phyloP scores from a whole-genome alignment of 2,113 vertebrate genomes.

The Poeciliopsis prolifica region DNA sequence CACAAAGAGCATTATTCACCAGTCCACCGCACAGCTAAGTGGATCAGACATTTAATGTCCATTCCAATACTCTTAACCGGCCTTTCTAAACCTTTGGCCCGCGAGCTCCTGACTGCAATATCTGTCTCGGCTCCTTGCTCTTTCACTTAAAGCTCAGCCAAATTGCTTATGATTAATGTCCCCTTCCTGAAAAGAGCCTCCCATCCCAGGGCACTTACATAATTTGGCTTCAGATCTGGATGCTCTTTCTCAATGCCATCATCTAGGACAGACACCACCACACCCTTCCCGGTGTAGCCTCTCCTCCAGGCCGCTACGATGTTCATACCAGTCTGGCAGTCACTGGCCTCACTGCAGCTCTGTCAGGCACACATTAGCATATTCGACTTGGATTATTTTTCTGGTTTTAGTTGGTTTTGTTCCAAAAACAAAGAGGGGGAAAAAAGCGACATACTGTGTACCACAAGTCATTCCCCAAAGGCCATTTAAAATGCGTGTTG shows the following conservation, averaged over 20 bases:
- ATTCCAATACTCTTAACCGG: constrained; percentile 63
- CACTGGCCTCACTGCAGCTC: constrained; percentile 85
- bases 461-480: constrained; percentile 91
- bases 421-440: constrained; percentile 28
- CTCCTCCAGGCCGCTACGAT: constrained; percentile 91
- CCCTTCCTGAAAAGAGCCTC: constrained; percentile 47
- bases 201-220: constrained; percentile 85
- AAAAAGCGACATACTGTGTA: constrained; percentile 86
- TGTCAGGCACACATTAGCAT: constrained; percentile 67
- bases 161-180: constrained; percentile 73
- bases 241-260: constrained; percentile 93
- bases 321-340: constrained; percentile 89
- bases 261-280: constrained; percentile 94
- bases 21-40: constrained; percentile 58
- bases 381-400: constrained; percentile 24
- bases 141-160: constrained; percentile 64
- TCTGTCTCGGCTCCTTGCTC: constrained; percentile 54
- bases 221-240: constrained; percentile 94
- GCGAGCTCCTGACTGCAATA: constrained; percentile 50
- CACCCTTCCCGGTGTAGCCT: constrained; percentile 93
- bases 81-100: constrained; percentile 64
- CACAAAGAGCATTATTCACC: constrained; percentile 69
- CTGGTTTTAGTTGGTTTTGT: constrained; percentile 26
- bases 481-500: constrained; percentile 83
- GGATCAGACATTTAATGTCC: constrained; percentile 69